Conservation (phyloP, 2,888 invertebrate species). For the Tyria jacobaeae region DNA sequence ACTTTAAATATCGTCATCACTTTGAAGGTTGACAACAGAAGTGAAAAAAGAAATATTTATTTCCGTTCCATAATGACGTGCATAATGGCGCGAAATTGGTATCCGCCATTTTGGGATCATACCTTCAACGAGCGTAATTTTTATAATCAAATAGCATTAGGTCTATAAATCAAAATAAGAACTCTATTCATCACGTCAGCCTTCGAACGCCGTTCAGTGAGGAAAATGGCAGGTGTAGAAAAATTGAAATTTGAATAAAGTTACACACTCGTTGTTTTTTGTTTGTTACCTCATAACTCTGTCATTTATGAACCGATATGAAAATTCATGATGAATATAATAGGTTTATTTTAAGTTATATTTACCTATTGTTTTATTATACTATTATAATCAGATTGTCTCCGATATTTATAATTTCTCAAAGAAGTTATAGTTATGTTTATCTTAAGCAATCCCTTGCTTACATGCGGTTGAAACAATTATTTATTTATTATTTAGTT, state of each 20-base stretch:
- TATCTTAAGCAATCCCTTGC: background rate
- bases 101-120: slow-evolving; percentile 13
- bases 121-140: background rate
- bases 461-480: background rate
- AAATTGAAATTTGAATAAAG: too few relatives aligned
- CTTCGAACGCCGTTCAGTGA: too few relatives aligned
- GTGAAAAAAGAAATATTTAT: background rate
- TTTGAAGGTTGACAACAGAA: slow-evolving; percentile 37
- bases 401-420: background rate
- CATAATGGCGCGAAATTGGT: slow-evolving; percentile 12
- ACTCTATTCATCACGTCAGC: too few relatives aligned
- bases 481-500: background rate
- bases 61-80: slow-evolving; percentile 6
- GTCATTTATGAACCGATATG: too few relatives aligned
- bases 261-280: too few relatives aligned
- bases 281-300: too few relatives aligned
- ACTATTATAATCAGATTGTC: too few relatives aligned
- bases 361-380: background rate
- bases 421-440: background rate
- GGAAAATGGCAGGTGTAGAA: too few relatives aligned
- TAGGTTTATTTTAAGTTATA: background rate
- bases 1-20: slow-evolving; percentile 18
- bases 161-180: background rate
- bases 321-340: too few relatives aligned
- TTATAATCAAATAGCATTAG: too few relatives aligned